A percentile compares a stretch with the other conserved stretches of the same genome.
Conservation (phyloP, 1,140 invertebrate species). For the Andricus grossulariae region DNA sequence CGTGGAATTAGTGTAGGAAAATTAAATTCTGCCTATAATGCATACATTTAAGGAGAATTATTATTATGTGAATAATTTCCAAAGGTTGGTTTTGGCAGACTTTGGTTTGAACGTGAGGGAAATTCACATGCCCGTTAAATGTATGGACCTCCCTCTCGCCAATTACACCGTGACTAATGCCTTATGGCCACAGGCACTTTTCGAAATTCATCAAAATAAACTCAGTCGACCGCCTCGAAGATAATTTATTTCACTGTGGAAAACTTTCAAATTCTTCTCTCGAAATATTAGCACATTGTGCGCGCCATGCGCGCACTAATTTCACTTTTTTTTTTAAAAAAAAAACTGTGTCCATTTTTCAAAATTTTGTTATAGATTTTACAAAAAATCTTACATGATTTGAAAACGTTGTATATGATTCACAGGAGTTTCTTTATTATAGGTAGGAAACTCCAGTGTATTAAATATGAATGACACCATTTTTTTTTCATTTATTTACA, state of each 20-base stretch:
- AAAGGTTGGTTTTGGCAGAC: background rate
- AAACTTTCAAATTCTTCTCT: too few relatives aligned
- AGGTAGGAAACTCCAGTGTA: too few relatives aligned
- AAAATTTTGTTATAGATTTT: too few relatives aligned
- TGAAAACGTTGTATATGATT: too few relatives aligned
- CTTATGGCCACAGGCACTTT: slow-evolving; percentile 43
- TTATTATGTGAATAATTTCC: slow-evolving; percentile 1
- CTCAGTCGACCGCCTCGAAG: slow-evolving; percentile 38
- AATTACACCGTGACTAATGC: slow-evolving; percentile 58
- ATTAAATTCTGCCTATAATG: background rate
- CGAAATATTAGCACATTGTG: too few relatives aligned
- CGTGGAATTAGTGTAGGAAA: background rate
- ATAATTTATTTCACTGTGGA: slow-evolving; percentile 42
- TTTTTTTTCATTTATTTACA: too few relatives aligned
- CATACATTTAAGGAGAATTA: background rate
- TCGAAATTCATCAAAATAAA: slow-evolving; percentile 57
- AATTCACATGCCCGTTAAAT: background rate
- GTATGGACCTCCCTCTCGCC: slow-evolving; percentile 37
- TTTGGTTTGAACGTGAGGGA: background rate
- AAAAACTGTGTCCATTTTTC: too few relatives aligned
- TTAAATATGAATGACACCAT: too few relatives aligned
- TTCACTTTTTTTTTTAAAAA: too few relatives aligned
- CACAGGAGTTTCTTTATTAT: too few relatives aligned
- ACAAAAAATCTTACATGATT: too few relatives aligned
- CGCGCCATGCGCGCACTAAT: too few relatives aligned